phyloP scores from a whole-genome alignment of 2,888 invertebrate genomes.

The Tanypteryx hageni region DNA sequence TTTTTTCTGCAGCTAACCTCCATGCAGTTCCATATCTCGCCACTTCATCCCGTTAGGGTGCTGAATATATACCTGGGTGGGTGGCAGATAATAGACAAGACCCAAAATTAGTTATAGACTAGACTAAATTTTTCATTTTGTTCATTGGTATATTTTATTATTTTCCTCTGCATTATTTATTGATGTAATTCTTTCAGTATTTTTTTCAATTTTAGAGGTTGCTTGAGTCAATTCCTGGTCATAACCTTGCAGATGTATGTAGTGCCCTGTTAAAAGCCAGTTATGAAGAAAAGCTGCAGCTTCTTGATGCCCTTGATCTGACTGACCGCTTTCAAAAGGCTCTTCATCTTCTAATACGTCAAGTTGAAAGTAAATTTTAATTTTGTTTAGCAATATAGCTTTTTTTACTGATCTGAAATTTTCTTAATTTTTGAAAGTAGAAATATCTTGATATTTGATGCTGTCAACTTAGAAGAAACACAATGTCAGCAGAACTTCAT shows the following conservation, averaged over 20 bases:
- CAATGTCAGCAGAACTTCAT: no score
- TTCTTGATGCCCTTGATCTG: slow-evolving; percentile 75
- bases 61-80: no score
- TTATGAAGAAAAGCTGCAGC: slow-evolving; percentile 75
- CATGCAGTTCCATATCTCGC: no score
- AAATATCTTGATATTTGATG: neutral
- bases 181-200: neutral
- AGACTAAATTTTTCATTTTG: no score
- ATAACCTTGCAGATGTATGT: slow-evolving; percentile 75
- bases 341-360: slow-evolving; percentile 74
- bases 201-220: slow-evolving; percentile 72
- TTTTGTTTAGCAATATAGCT: neutral
- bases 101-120: no score
- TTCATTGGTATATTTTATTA: no score
- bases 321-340: slow-evolving; percentile 75
- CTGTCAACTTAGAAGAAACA: no score
- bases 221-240: slow-evolving; percentile 74
- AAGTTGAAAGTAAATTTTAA: slow-evolving; percentile 70
- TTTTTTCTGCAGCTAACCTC: no score
- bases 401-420: neutral
- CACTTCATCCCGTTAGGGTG: no score
- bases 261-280: slow-evolving; percentile 75
- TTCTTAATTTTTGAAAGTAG: neutral
- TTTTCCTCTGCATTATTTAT: no score
- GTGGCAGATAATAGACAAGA: no score